Percentiles rank a stretch among this genome's conserved stretches.
Evolutionary conservation across 1,140 invertebrate species (phyloP).

Genomic region (Drosophila nigrodunni): DNA sequence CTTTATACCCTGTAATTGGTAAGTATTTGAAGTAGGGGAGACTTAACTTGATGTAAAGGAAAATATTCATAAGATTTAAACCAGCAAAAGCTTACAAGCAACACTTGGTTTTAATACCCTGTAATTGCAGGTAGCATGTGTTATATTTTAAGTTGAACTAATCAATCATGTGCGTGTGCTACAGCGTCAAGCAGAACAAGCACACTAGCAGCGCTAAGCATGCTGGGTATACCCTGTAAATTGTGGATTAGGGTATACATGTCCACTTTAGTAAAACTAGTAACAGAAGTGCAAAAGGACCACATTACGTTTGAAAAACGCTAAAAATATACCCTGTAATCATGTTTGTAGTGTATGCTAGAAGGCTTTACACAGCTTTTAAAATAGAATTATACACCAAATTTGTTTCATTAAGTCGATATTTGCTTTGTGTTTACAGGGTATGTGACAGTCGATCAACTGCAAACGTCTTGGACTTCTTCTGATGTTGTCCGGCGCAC

Average conservation of each 20-base stretch:
- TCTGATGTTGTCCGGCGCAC: conserved; percentile 50
- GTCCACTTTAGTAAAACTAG: too few species aligned
- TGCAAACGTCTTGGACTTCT: neutral
- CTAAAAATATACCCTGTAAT: neutral
- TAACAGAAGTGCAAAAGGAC: too few species aligned
- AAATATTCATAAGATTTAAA: too few species aligned
- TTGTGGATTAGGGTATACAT: too few species aligned
- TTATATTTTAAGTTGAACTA: too few species aligned
- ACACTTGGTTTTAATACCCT: neutral
- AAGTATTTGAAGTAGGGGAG: neutral
- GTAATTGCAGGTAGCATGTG: neutral
- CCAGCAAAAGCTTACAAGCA: neutral
- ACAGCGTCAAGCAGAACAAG: too few species aligned
- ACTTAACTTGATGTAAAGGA: neutral
- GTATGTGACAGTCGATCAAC: conserved; percentile 13
- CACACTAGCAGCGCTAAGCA: too few species aligned
- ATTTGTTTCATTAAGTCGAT: neutral
- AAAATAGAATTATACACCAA: neutral
- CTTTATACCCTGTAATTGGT: neutral
- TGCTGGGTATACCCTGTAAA: too few species aligned
- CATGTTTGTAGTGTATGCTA: neutral
- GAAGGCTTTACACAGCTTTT: neutral
- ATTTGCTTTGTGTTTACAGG: neutral
- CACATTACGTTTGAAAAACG: too few species aligned
- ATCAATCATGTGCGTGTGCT: too few species aligned